A percentile compares a stretch with the other conserved stretches of the same genome.
These are phyloP conservation scores for Standfussiana lucernea DNA, from an alignment of 2,888 invertebrate genomes.

Conservation along the genomic window DNA sequence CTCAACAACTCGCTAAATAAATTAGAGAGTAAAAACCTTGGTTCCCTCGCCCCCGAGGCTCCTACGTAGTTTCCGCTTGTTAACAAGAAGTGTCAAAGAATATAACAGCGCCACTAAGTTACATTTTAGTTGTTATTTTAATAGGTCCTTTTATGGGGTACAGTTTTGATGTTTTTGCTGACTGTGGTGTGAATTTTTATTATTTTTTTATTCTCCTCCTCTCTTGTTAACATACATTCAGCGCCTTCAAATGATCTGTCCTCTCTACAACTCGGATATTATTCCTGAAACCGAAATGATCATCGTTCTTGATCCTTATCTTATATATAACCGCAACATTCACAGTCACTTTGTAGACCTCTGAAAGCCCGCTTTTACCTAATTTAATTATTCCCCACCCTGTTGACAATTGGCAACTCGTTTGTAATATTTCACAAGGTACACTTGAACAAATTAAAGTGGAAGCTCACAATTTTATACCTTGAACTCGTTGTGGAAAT, in stretches of 20 bases:
- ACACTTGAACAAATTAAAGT: constrained; percentile 57
- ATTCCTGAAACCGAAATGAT: not conserved
- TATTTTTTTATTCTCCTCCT: no score
- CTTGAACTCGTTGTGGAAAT: constrained; percentile 57
- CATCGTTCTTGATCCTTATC: not conserved
- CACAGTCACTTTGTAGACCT: constrained; percentile 18
- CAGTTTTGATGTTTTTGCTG: not conserved
- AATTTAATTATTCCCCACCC: constrained; percentile 62
- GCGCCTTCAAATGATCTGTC: not conserved
- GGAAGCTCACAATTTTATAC: constrained; percentile 54
- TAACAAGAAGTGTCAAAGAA: constrained; percentile 57
- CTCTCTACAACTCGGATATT: not conserved
- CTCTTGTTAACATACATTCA: not conserved
- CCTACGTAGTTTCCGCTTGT: constrained; percentile 61
- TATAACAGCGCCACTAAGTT: constrained; percentile 35
- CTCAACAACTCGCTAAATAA: constrained; percentile 74
- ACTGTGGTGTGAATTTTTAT: not conserved
- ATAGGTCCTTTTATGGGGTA: constrained; percentile 14
- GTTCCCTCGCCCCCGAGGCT: constrained; percentile 43
- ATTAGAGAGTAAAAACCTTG: constrained; percentile 70
- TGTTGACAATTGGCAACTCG: constrained; percentile 63
- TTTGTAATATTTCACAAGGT: constrained; percentile 62
- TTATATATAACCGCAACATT: not conserved
- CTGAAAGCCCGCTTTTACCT: constrained; percentile 33
- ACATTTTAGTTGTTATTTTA: constrained; percentile 28